A percentile compares a stretch with the other conserved stretches of the same genome.
phyloP scores from a whole-genome alignment of 2,888 invertebrate genomes.

The Epirrhoe tristata region DNA sequence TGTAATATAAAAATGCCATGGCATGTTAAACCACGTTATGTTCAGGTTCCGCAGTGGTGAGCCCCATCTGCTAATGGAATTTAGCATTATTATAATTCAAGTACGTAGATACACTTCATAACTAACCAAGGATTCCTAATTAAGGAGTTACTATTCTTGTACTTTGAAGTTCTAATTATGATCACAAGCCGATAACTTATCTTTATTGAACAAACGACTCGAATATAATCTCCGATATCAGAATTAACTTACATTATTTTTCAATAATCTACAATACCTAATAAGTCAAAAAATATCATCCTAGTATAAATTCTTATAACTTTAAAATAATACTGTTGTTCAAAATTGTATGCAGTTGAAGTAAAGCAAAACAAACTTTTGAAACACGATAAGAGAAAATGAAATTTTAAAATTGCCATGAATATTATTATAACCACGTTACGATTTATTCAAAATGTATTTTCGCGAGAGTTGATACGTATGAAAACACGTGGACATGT shows the following conservation, averaged over 20 bases:
- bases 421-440: conserved; percentile 52
- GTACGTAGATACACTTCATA: too few relatives aligned
- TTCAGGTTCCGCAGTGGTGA: not conserved
- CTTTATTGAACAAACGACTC: not conserved
- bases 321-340: conserved; percentile 25
- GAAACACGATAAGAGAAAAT: conserved; percentile 69
- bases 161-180: too few relatives aligned
- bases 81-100: not conserved
- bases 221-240: not conserved
- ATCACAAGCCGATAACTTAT: too few relatives aligned
- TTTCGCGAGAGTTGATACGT: conserved; percentile 50
- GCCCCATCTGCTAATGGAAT: not conserved
- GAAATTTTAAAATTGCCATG: conserved; percentile 73
- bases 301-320: conserved; percentile 11
- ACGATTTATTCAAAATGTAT: conserved; percentile 53
- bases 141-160: too few relatives aligned
- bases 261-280: not conserved
- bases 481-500: conserved; percentile 56
- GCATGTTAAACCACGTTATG: not conserved
- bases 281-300: not conserved
- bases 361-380: conserved; percentile 44
- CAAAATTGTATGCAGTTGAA: conserved; percentile 38
- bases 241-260: too few relatives aligned
- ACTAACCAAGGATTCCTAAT: too few relatives aligned
- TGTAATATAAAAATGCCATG: conserved; percentile 30